Evolutionary conservation across 2,888 invertebrate species (phyloP).

Genomic region (Chymomyza procnemis): DNA sequence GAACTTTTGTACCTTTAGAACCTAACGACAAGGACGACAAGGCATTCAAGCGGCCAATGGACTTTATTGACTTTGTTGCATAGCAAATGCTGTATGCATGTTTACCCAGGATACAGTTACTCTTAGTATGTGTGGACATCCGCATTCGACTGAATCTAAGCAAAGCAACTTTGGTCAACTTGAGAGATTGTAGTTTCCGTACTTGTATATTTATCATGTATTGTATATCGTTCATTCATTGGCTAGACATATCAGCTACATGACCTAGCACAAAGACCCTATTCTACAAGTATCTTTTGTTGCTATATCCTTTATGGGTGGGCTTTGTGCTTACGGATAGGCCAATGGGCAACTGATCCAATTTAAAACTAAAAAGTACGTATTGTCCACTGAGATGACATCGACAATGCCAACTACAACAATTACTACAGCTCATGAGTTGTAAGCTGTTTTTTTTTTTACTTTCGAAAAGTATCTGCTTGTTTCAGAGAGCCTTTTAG

Average conservation of each 20-base stretch:
- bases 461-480: conserved; percentile 67
- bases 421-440: conserved; percentile 13
- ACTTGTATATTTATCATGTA: background rate
- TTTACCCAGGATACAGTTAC: background rate
- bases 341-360: conserved; percentile 5
- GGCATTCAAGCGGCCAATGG: background rate
- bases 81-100: background rate
- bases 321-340: background rate
- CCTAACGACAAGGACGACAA: background rate
- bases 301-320: background rate
- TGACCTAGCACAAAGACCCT: background rate
- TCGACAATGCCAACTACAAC: background rate
- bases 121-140: background rate
- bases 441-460: conserved; percentile 31
- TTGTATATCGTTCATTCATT: background rate
- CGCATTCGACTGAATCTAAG: background rate
- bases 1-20: background rate
- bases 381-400: background rate
- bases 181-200: background rate
- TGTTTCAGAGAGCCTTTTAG: conserved; percentile 58
- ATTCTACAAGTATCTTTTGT: background rate
- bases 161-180: background rate
- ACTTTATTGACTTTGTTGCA: conserved; percentile 5
- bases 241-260: background rate
- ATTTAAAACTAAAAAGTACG: background rate